These are phyloP conservation scores for Bungarus multicinctus DNA, from an alignment of 2,113 vertebrate genomes.

Conservation along the genomic window DNA sequence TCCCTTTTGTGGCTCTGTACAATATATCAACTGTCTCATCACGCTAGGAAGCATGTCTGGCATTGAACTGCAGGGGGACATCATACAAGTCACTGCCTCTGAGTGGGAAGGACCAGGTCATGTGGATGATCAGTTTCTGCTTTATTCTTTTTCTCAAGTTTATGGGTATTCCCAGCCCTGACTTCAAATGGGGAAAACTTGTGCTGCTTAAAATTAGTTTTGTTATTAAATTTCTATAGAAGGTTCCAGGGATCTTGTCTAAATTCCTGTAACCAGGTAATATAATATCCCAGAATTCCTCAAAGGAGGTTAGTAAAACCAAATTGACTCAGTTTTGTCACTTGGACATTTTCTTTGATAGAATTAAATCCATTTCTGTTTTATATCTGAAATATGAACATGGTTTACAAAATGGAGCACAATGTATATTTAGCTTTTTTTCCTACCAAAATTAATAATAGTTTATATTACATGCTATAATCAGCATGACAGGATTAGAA, in stretches of 20 bases:
- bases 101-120: background rate
- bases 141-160: background rate
- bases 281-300: background rate
- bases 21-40: background rate
- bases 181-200: background rate
- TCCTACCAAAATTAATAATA: background rate
- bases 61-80: background rate
- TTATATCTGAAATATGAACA: background rate
- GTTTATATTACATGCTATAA: background rate
- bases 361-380: background rate
- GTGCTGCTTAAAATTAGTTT: background rate
- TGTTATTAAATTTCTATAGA: background rate
- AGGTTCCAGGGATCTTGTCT: background rate
- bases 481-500: background rate
- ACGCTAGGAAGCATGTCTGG: background rate
- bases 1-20: background rate
- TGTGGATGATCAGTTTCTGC: background rate
- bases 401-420: background rate
- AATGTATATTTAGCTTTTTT: background rate
- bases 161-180: background rate
- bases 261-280: background rate
- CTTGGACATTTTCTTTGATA: background rate
- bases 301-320: background rate
- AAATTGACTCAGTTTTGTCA: background rate
- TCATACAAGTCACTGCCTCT: background rate